A percentile compares a stretch with the other conserved stretches of the same genome.
Evolutionary conservation across 2,797 vertebrate genomes (phyloP).

Genomic region (Rhinogobio ventralis): DNA sequence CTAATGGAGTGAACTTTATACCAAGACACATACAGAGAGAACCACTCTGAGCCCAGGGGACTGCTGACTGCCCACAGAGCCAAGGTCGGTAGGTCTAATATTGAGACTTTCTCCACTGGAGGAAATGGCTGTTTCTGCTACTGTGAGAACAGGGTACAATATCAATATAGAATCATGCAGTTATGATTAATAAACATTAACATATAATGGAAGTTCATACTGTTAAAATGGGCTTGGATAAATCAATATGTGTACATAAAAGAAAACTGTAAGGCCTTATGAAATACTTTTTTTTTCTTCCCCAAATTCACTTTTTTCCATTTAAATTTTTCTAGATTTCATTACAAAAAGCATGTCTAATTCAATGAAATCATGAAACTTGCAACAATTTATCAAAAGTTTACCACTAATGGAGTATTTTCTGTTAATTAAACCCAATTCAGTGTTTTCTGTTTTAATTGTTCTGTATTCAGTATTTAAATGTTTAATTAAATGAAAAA

Average conservation of each 20-base stretch:
- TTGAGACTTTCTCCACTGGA: not conserved
- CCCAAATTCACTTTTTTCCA: not conserved
- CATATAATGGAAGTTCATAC: not conserved
- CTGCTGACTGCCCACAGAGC: not conserved
- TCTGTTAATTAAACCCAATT: not conserved
- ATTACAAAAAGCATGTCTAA: not conserved
- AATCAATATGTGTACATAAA: not conserved
- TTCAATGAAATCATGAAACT: not conserved
- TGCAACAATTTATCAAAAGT: not conserved
- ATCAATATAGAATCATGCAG: not conserved
- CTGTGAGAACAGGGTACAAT: not conserved
- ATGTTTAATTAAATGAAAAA: not conserved
- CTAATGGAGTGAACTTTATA: slow-evolving; percentile 47
- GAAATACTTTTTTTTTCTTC: not conserved
- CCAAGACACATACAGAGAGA: slow-evolving; percentile 34
- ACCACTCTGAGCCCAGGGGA: not conserved
- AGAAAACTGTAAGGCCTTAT: not conserved
- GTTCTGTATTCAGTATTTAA: not conserved
- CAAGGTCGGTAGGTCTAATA: not conserved
- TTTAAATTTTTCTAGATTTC: not conserved
- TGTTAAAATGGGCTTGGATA: not conserved
- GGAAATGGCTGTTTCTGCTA: not conserved
- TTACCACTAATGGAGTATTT: not conserved
- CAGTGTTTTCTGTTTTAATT: not conserved
- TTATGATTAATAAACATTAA: not conserved